Evolutionary conservation across 2,888 invertebrate species (phyloP).

Genomic region (Pyrgus malvae): DNA sequence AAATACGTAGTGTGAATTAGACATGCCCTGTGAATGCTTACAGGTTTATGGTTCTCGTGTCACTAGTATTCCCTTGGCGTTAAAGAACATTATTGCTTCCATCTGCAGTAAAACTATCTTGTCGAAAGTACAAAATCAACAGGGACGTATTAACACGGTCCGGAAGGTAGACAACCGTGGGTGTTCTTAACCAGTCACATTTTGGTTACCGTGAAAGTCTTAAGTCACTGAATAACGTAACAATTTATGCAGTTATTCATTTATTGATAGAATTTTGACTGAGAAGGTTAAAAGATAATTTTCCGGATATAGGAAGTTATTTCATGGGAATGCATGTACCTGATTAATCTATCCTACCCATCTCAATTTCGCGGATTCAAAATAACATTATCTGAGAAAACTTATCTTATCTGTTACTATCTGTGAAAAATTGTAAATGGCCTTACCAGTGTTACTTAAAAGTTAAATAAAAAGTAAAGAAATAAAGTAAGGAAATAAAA

Average conservation of each 20-base stretch:
- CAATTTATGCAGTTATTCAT: constrained; percentile 6
- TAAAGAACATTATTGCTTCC: constrained; percentile 56
- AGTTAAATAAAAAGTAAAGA: too few species aligned
- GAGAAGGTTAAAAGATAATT: too few species aligned
- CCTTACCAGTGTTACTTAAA: too few species aligned
- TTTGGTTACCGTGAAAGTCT: constrained; percentile 38
- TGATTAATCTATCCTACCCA: too few species aligned
- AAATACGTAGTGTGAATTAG: constrained; percentile 77
- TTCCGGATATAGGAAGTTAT: too few species aligned
- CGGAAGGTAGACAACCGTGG: constrained; percentile 70
- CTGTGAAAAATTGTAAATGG: too few species aligned
- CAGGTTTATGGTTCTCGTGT: constrained; percentile 32
- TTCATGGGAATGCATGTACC: too few species aligned
- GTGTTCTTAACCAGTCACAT: constrained; percentile 72
- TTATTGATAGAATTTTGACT: background rate
- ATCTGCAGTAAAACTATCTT: constrained; percentile 46
- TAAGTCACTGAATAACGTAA: constrained; percentile 11
- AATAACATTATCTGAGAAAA: too few species aligned
- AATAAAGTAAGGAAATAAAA: too few species aligned
- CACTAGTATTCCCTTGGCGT: constrained; percentile 43
- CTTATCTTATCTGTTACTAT: too few species aligned
- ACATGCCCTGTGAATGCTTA: constrained; percentile 49
- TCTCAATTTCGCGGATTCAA: too few species aligned
- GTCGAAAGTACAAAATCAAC: constrained; percentile 66
- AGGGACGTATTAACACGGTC: constrained; percentile 73